phyloP scores from a whole-genome alignment of 2,888 invertebrate genomes.

The Augiades crinisus region DNA sequence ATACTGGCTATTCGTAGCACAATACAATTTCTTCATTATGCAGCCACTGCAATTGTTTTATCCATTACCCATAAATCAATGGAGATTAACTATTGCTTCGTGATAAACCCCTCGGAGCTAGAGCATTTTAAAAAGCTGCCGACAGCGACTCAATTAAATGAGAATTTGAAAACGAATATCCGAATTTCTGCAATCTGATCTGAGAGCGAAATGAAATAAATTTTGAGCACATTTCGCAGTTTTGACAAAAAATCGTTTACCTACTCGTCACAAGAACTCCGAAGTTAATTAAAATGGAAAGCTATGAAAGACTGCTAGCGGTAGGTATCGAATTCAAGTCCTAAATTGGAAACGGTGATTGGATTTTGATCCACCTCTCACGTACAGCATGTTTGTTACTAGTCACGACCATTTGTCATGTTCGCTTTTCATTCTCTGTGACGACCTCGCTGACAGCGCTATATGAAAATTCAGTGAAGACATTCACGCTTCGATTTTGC shows the following conservation, averaged over 20 bases:
- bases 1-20: conserved; percentile 15
- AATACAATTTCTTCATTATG: conserved; percentile 13
- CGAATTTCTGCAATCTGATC: not conserved
- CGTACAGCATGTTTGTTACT: conserved; percentile 15
- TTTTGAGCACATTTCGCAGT: too few species aligned
- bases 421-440: conserved; percentile 10
- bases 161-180: not conserved
- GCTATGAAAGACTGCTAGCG: conserved; percentile 11
- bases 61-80: conserved; percentile 5
- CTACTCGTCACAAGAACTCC: conserved; percentile 2
- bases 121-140: not conserved
- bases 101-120: not conserved
- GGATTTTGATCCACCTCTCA: conserved; percentile 9
- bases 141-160: not conserved
- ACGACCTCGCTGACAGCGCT: not conserved
- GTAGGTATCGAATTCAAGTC: conserved; percentile 9
- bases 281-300: conserved; percentile 21
- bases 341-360: conserved; percentile 20
- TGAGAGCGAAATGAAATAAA: conserved; percentile 2
- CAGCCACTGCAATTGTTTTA: conserved; percentile 1
- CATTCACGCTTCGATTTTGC: not conserved
- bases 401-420: conserved; percentile 14
- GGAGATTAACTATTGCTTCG: not conserved
- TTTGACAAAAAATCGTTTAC: conserved; percentile 11
- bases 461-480: conserved; percentile 1